Evolutionary conservation across 2,113 vertebrate species (phyloP).

Genomic region (Cavia aperea): DNA sequence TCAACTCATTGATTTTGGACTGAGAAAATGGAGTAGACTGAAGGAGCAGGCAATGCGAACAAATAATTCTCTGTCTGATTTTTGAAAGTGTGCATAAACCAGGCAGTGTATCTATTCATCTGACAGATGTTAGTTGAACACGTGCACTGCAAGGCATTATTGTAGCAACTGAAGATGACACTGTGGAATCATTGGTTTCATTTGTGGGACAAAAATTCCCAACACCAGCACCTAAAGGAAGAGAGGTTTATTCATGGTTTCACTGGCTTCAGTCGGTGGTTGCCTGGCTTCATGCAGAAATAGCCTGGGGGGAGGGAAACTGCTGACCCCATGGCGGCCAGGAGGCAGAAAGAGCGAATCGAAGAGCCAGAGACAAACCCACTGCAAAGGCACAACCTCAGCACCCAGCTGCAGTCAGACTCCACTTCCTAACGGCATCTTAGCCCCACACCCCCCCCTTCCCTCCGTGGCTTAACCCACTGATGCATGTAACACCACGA

Average conservation of each 20-base stretch:
- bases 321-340: not conserved
- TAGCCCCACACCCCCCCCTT: not conserved
- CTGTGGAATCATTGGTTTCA: not conserved
- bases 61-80: not conserved
- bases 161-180: not conserved
- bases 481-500: rapidly evolving
- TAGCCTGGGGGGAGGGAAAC: not conserved
- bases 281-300: not conserved
- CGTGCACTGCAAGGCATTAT: not conserved
- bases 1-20: not conserved
- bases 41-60: not conserved
- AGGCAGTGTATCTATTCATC: not conserved
- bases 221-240: not conserved
- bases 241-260: not conserved
- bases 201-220: not conserved
- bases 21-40: not conserved
- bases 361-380: not conserved
- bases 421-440: not conserved
- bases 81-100: not conserved
- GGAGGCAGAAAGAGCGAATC: not conserved
- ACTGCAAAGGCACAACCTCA: not conserved
- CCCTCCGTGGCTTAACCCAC: not conserved
- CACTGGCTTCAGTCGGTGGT: not conserved
- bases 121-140: not conserved
- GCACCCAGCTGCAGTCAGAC: not conserved